Evolutionary conservation across 2,113 vertebrate genomes (phyloP).

Genomic region (Brachirus orientalis): DNA sequence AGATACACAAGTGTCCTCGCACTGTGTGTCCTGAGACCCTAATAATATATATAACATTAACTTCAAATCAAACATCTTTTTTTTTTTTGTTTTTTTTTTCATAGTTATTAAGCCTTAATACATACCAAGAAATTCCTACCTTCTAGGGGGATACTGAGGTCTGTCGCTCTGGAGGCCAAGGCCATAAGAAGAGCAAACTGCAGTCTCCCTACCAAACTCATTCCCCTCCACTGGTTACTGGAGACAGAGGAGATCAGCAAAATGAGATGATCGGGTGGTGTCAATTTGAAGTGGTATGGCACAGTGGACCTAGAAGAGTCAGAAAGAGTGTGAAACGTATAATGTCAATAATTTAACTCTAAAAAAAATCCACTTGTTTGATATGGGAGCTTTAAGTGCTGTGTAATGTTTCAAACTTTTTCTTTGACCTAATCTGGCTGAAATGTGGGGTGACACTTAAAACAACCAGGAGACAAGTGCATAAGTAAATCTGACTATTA

Average conservation of each 20-base stretch:
- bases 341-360: background rate
- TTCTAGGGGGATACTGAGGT: constrained; percentile 84
- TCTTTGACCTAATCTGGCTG: too few relatives aligned
- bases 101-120: too few relatives aligned
- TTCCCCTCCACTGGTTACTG: constrained; percentile 60
- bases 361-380: background rate
- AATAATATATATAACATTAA: too few relatives aligned
- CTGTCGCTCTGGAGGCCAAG: constrained; percentile 66
- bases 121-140: constrained; percentile 75
- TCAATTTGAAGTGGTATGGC: constrained; percentile 48
- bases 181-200: constrained; percentile 71
- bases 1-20: too few relatives aligned
- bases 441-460: too few relatives aligned
- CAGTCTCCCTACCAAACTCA: constrained; percentile 79
- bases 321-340: background rate
- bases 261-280: constrained; percentile 38
- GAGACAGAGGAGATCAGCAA: constrained; percentile 54
- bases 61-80: too few relatives aligned
- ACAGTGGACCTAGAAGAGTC: constrained; percentile 48
- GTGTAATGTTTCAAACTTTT: too few relatives aligned
- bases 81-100: too few relatives aligned
- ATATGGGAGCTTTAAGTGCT: too few relatives aligned
- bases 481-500: constrained; percentile 1
- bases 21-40: too few relatives aligned
- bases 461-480: background rate